Evolutionary conservation across 1,140 invertebrate genomes (phyloP).

Genomic region (Philopotamus ludificatus): DNA sequence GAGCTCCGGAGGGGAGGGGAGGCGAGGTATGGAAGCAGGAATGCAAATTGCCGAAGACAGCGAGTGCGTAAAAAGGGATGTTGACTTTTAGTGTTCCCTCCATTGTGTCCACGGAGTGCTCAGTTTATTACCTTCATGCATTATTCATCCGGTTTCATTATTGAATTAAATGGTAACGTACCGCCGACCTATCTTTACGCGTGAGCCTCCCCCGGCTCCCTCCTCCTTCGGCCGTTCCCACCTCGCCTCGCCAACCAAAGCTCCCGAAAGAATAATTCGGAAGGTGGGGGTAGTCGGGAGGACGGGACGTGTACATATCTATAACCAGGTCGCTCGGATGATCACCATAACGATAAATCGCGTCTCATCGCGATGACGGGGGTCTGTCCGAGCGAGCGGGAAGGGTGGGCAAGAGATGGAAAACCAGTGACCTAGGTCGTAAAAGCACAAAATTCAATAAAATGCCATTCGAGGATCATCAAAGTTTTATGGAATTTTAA

Average conservation of each 20-base stretch:
- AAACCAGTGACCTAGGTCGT: no score
- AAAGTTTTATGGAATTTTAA: no score
- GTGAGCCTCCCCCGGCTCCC: neutral
- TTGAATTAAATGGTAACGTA: conserved; percentile 29
- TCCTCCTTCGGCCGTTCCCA: neutral
- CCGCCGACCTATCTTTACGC: conserved; percentile 9
- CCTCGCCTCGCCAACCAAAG: neutral
- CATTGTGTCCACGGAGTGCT: conserved; percentile 25
- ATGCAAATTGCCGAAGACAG: conserved; percentile 22
- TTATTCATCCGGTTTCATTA: conserved; percentile 32
- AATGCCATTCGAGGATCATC: no score
- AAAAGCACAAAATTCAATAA: no score
- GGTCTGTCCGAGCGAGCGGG: no score
- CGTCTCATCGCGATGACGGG: no score
- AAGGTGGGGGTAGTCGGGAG: neutral
- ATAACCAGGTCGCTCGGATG: no score
- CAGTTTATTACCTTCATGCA: conserved; percentile 29
- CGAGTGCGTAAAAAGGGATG: conserved; percentile 25
- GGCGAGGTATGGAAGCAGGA: neutral
- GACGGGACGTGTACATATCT: no score
- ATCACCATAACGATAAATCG: no score
- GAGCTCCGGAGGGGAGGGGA: neutral
- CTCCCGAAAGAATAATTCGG: neutral
- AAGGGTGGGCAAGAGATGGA: no score
- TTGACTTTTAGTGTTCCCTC: conserved; percentile 25